A percentile compares a stretch with the other conserved stretches of the same genome.
phyloP scores from a whole-genome alignment of 2,888 invertebrate species.

The Andrena bucephala region DNA sequence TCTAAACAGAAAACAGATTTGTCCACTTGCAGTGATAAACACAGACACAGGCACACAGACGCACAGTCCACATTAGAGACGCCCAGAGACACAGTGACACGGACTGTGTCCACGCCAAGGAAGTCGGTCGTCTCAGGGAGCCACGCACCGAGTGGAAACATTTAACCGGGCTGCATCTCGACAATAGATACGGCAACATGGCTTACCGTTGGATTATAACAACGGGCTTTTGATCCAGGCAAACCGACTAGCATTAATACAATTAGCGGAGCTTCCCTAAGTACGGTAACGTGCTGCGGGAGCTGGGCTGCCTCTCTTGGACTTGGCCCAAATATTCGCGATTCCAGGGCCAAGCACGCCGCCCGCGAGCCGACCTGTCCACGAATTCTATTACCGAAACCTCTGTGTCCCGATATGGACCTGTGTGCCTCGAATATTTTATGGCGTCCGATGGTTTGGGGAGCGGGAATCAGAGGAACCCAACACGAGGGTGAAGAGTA shows the following conservation, averaged over 20 bases:
- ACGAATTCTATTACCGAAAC: constrained; percentile 63
- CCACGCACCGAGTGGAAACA: constrained; percentile 47
- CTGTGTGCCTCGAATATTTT: constrained; percentile 33
- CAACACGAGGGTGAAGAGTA: background rate
- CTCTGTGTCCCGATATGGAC: constrained; percentile 3
- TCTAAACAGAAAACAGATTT: too few relatives aligned
- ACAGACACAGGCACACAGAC: too few relatives aligned
- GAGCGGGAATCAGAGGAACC: background rate
- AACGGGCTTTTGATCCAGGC: constrained; percentile 76
- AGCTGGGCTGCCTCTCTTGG: constrained; percentile 75
- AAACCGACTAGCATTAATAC: constrained; percentile 83
- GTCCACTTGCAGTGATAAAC: too few relatives aligned
- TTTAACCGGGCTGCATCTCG: constrained; percentile 60
- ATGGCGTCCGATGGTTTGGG: background rate
- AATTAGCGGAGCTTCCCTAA: constrained; percentile 83
- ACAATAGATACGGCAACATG: constrained; percentile 77
- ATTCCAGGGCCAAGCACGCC: constrained; percentile 53
- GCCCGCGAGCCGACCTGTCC: constrained; percentile 48
- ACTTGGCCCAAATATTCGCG: constrained; percentile 80
- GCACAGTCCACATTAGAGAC: too few relatives aligned
- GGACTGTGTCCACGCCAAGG: constrained; percentile 2
- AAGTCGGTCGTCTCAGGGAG: constrained; percentile 1
- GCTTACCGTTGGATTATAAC: constrained; percentile 78
- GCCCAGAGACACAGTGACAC: background rate
- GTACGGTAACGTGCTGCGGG: constrained; percentile 76